A percentile compares a stretch with the other conserved stretches of the same genome.
Evolutionary conservation across 2,797 vertebrate species (phyloP).

Genomic region (Perdix hodgsoniae): DNA sequence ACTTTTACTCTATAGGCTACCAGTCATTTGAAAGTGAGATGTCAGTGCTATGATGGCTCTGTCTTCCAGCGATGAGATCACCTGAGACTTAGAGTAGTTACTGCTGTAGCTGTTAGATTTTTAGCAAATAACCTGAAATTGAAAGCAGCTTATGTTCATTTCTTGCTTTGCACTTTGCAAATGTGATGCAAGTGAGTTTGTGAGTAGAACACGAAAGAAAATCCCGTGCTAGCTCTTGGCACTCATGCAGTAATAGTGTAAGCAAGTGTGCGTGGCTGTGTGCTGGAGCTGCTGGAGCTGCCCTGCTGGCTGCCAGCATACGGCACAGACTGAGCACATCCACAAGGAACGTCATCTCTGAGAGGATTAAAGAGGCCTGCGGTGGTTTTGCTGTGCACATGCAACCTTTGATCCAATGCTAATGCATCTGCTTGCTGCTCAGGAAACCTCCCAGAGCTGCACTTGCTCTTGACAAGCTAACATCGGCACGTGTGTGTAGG

Average conservation of each 20-base stretch:
- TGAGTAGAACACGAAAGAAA: not conserved
- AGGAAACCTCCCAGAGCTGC: not conserved
- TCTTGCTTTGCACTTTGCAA: not conserved
- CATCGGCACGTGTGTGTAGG: rapidly evolving
- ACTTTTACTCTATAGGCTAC: not conserved
- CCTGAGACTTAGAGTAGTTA: not conserved
- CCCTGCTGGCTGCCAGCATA: not conserved
- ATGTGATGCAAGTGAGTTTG: not conserved
- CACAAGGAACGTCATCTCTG: not conserved
- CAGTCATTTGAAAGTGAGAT: not conserved
- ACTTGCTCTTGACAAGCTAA: rapidly evolving
- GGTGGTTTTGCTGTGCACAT: not conserved
- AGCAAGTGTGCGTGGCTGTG: not conserved
- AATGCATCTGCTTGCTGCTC: not conserved
- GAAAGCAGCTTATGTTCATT: not conserved
- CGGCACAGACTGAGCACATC: not conserved
- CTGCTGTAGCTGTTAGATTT: not conserved
- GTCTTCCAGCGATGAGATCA: not conserved
- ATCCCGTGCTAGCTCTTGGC: not conserved
- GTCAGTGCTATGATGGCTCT: not conserved
- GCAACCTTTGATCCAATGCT: not conserved
- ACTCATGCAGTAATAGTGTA: not conserved
- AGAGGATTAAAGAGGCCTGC: not conserved
- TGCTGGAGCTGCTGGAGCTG: not conserved
- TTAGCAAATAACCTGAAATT: not conserved